Conservation (phyloP, 2,797 vertebrate genomes). For the Pangasius djambal region DNA sequence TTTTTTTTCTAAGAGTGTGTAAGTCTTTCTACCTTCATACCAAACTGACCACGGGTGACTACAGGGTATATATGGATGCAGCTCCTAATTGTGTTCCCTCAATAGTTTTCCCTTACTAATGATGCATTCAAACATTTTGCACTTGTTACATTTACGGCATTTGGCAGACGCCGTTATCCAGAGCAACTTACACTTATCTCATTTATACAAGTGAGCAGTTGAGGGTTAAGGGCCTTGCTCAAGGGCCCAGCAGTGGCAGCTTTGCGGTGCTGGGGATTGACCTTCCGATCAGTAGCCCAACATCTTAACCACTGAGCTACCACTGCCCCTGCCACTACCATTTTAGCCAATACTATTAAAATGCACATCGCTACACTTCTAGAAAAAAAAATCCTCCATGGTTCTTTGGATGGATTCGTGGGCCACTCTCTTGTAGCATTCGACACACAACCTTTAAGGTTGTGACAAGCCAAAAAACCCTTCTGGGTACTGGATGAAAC, state of each 20-base stretch:
- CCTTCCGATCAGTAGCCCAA: too few relatives aligned
- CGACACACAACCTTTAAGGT: neutral
- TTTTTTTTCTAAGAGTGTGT: neutral
- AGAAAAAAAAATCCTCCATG: neutral
- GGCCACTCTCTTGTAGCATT: neutral
- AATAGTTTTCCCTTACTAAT: neutral
- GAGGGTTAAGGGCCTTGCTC: too few relatives aligned
- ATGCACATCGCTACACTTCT: neutral
- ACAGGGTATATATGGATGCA: neutral
- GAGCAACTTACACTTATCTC: too few relatives aligned
- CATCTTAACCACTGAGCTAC: too few relatives aligned
- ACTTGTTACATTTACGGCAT: too few relatives aligned
- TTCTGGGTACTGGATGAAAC: neutral
- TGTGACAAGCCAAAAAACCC: neutral
- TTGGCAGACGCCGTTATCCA: too few relatives aligned
- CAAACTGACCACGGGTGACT: neutral
- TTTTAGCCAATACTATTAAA: neutral
- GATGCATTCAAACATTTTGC: neutral
- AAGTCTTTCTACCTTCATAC: neutral
- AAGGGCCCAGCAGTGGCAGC: too few relatives aligned
- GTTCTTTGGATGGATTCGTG: neutral
- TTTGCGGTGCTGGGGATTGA: too few relatives aligned
- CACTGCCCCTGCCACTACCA: too few relatives aligned
- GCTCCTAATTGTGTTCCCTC: neutral
- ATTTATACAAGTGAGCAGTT: too few relatives aligned